Evolutionary conservation across 2,113 vertebrate genomes (phyloP).

Genomic region (Neolamprologus ventralis): DNA sequence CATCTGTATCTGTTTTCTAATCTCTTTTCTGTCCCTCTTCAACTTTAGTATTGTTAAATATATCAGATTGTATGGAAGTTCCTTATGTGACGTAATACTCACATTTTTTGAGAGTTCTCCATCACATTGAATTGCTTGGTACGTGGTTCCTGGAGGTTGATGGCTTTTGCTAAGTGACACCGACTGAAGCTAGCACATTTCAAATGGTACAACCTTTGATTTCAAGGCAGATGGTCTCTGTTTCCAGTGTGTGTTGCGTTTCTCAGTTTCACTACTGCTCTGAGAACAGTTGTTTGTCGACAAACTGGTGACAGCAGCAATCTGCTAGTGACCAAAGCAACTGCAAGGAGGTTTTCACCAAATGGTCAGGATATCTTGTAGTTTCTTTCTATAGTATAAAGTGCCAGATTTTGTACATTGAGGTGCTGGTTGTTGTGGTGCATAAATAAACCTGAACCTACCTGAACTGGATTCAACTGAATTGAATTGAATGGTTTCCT

Average conservation of each 20-base stretch:
- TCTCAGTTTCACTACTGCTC: not conserved
- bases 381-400: not conserved
- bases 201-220: not conserved
- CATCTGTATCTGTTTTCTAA: not conserved
- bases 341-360: not conserved
- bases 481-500: not conserved
- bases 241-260: rapidly evolving
- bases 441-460: not conserved
- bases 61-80: not conserved
- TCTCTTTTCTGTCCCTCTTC: not conserved
- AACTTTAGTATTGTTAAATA: not conserved
- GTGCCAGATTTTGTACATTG: not conserved
- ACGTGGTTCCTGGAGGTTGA: rapidly evolving
- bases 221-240: not conserved
- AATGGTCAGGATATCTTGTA: not conserved
- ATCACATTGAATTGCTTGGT: not conserved
- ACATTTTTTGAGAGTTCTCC: not conserved
- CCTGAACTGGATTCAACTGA: not conserved
- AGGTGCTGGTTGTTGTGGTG: not conserved
- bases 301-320: not conserved
- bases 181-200: not conserved
- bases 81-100: not conserved
- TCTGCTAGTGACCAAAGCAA: not conserved
- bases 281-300: not conserved
- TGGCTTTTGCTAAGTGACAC: not conserved